These are phyloP conservation scores for Aurelia sp. DNA, from an alignment of 30 jellyfish, hydroid and myxozoan species.

Conservation along the genomic window DNA sequence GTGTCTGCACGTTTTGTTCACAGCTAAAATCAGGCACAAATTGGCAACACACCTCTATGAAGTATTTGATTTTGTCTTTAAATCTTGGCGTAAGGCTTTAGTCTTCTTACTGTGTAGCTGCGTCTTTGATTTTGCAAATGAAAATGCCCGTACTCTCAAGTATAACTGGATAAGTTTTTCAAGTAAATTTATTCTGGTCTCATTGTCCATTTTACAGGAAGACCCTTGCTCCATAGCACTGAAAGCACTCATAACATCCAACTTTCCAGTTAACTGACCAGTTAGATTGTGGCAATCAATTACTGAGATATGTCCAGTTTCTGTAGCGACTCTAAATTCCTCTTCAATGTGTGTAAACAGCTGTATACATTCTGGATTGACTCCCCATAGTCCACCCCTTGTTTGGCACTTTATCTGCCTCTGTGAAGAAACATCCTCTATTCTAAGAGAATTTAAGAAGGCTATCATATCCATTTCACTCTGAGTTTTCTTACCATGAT, in stretches of 20 bases:
- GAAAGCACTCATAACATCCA: background rate
- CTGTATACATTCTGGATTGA: conserved; percentile 12
- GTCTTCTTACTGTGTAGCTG: background rate
- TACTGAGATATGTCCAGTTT: conserved; percentile 21
- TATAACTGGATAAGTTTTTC: conserved; percentile 14
- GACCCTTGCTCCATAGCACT: conserved; percentile 31
- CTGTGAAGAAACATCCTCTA: conserved; percentile 29
- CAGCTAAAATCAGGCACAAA: no score
- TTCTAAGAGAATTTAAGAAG: conserved; percentile 16
- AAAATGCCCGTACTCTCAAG: conserved; percentile 34
- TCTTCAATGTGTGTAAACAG: conserved; percentile 29
- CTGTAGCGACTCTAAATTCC: conserved; percentile 30
- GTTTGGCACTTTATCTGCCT: conserved; percentile 41
- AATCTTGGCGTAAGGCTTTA: background rate
- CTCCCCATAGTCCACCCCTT: conserved; percentile 67
- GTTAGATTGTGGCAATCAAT: conserved; percentile 39
- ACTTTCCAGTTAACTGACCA: background rate
- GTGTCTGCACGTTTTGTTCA: no score
- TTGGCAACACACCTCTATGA: no score
- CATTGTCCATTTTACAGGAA: conserved; percentile 26
- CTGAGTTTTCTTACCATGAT: conserved; percentile 14
- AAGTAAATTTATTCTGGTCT: background rate
- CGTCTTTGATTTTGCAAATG: conserved; percentile 9
- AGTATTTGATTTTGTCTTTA: background rate
- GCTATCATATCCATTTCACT: conserved; percentile 15